These are phyloP conservation scores for Anhinga rufa DNA, from an alignment of 2,113 vertebrate genomes.

Conservation along the genomic window DNA sequence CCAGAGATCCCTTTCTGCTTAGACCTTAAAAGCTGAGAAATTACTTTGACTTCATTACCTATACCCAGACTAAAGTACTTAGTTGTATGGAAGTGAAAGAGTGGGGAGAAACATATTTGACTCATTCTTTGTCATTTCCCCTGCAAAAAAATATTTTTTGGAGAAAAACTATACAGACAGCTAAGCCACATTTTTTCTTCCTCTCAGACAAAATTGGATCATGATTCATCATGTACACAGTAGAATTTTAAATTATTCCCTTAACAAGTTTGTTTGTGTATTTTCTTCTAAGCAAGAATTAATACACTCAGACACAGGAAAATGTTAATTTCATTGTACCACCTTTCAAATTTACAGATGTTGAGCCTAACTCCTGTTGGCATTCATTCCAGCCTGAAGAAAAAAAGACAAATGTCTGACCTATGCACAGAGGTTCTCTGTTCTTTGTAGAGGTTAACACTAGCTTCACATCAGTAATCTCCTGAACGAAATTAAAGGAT, in stretches of 20 bases:
- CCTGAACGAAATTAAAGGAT: not conserved
- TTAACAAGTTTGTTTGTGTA: conserved; percentile 34
- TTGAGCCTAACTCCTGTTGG: not conserved
- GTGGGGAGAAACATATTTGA: not conserved
- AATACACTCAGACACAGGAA: not conserved
- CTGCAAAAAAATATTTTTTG: not conserved
- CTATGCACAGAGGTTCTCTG: not conserved
- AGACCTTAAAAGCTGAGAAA: not conserved
- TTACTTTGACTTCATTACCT: not conserved
- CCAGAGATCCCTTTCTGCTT: not conserved
- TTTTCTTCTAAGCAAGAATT: conserved; percentile 38
- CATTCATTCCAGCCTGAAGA: not conserved
- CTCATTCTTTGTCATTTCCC: not conserved
- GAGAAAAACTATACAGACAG: not conserved
- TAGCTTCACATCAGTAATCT: not conserved
- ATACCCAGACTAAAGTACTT: not conserved
- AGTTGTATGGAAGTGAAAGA: not conserved
- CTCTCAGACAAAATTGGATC: conserved; percentile 39
- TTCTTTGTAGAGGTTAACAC: not conserved
- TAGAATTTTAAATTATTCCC: conserved; percentile 49
- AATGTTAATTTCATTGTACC: conserved; percentile 12
- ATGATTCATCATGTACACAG: conserved; percentile 54
- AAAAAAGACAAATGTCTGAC: not conserved
- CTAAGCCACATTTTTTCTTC: not conserved
- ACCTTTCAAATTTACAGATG: conserved; percentile 6